Evolutionary conservation across 1,140 invertebrate species (phyloP), one percentile per base, ranked within the genome.

Genomic region (Arion vulgaris): DNA sequence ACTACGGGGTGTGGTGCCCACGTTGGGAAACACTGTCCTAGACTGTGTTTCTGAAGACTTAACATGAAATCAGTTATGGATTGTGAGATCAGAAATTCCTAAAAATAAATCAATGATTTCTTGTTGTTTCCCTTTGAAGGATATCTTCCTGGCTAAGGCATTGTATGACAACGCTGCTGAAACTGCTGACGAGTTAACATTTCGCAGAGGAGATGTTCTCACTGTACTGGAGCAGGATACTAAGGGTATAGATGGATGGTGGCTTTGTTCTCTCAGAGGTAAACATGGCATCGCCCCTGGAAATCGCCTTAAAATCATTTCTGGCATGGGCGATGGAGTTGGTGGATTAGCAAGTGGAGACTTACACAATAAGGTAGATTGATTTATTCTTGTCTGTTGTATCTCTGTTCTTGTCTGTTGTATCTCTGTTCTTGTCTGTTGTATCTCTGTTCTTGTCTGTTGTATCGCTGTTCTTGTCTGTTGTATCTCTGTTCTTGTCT

Each of bases 131-230:
- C 41, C 5, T 45, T 45, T 45, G 41, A 45, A 84, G 78, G 87
- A 89, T 88, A 87, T 85, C 81, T 87, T 89, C 72, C 85, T 95
- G 81, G 97, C 97, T 76, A 95, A 95, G 90, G 97, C 97, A 19
- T 92, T 98, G 82, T 99, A 97, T 93, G 96, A 98, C 94, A 99
- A 99, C 92, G 94, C 96, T 84, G 96, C 97, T 19, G 97, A 99
- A 90, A 94, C 96, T 62, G 95, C 96, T 26, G 97, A 98, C 93
- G 97, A 99, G 93, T 93, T 98, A 90, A 95, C 96, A 77, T 98
- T 99, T 93, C 94, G 96, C 49, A 96, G 96, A 89, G 97, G 96
- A 39, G 97, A 99, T 91, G 94, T 97, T 82, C 94, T 99, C 72
- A 96, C 96, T 1, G 96, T 98, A 36, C 93, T 98, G 85, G 96